Conservation (phyloP, 92 coral and sea anemone species). For the Pocillopora meandrina region DNA sequence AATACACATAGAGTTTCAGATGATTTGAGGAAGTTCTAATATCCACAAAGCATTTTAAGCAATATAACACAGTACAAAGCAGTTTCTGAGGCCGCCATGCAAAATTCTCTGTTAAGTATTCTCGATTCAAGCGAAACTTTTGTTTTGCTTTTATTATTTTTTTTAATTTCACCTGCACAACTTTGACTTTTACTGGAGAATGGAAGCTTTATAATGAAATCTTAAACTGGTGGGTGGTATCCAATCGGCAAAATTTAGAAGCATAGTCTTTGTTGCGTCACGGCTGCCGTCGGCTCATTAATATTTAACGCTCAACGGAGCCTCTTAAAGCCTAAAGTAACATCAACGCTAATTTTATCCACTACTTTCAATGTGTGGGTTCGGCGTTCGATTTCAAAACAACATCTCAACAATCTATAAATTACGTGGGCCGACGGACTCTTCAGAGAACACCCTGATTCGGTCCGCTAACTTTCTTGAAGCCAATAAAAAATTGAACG, state of each 20-base stretch:
- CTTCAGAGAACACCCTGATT: background rate
- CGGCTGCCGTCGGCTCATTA: background rate
- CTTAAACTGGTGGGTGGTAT: background rate
- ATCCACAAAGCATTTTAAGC: too few relatives aligned
- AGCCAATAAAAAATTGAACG: background rate
- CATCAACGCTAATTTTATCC: background rate
- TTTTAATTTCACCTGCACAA: background rate
- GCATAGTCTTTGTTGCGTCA: background rate
- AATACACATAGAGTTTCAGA: too few relatives aligned
- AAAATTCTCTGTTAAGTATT: too few relatives aligned
- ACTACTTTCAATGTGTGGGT: background rate
- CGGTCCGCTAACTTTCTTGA: background rate
- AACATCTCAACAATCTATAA: background rate
- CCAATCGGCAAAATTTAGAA: background rate
- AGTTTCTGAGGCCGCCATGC: background rate
- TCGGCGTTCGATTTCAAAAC: background rate
- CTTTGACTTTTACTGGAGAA: background rate
- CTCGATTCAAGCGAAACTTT: background rate
- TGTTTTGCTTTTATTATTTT: background rate
- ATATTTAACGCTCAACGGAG: background rate
- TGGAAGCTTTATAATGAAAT: background rate
- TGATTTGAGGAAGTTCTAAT: too few relatives aligned
- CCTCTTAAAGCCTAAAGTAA: background rate
- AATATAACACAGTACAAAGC: background rate
- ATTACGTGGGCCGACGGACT: slow-evolving; percentile 1